phyloP scores from a whole-genome alignment of 2,888 invertebrate genomes.

The Resseliella maxima region DNA sequence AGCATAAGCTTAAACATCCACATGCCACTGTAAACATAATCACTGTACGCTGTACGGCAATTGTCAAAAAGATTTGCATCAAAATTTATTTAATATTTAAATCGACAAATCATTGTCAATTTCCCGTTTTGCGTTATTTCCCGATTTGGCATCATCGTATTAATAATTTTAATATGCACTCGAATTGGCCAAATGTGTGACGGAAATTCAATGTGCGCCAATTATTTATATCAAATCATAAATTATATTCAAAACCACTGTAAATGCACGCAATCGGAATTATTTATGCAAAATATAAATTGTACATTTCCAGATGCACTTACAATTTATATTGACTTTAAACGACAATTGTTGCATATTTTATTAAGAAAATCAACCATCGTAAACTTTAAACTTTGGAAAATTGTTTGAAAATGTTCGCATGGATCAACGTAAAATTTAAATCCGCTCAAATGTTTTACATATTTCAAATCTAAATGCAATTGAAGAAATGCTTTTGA shows the following conservation, averaged over 20 bases:
- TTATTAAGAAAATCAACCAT: neutral
- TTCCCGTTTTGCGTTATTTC: neutral
- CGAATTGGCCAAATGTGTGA: neutral
- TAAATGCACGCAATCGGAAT: neutral
- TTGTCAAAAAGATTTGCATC: neutral
- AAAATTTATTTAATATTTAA: conserved; percentile 24
- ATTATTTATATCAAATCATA: conserved; percentile 1
- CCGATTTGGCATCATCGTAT: neutral
- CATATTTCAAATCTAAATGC: neutral
- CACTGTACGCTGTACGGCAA: neutral
- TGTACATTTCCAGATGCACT: conserved; percentile 12
- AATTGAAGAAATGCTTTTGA: neutral
- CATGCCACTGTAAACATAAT: neutral
- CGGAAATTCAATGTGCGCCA: neutral
- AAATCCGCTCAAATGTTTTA: neutral
- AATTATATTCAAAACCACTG: conserved; percentile 9
- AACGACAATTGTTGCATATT: conserved; percentile 20
- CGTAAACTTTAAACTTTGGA: neutral
- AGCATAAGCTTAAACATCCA: neutral
- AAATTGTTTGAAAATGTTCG: neutral
- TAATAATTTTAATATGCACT: too few species aligned
- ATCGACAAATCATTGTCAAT: conserved; percentile 48
- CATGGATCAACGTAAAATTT: neutral
- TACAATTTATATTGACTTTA: conserved; percentile 19
- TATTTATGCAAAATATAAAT: conserved; percentile 36